Evolutionary conservation across 2,113 vertebrate genomes (phyloP), one percentile per base, ranked within the genome.

Genomic region (Gallinago paraguaiae): DNA sequence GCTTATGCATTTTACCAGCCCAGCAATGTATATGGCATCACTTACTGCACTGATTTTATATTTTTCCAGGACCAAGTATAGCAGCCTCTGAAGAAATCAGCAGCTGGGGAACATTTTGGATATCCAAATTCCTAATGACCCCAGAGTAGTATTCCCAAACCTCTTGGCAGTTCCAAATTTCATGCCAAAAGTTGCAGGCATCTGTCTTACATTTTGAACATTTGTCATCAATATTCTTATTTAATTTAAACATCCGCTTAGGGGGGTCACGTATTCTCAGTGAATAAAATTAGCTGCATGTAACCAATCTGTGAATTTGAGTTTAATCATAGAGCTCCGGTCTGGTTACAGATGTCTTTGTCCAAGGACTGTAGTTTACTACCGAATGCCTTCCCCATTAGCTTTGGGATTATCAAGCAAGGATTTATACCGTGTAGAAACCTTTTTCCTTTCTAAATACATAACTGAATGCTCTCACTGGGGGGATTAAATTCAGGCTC

Each of bases 181-280:
- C 95, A 96, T 96, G 96, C 96, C 96, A 97, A 94, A 97, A 96
- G 70, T 97, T 89, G 46, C 88, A 96, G 91, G 91, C 96, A 97
- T 97, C 95, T 96, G 96, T 96, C 96, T 97, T 94, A 93, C 92
- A 96, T 97, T 97, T 97, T 94, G 91, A 96, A 97, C 96, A 96
- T 96, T 96, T 97, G 93, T 96, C 96, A 96, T 97, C 92, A 96
- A 97, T 97, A 97, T 96, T 97, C 95, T 91, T 93, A 85, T 93
- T 97, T 96, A 97, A 96, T 95, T 97, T 95, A 97, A 97, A 96
- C 96, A 96, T 96, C 95, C 95, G 92, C 93, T 96, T 93, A 82
- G 88, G 94, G 95, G 96, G 96, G 95, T 95, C 96, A 95, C 90
- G 92, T 96, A 96, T 96, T 96, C 95, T 96, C 91, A 84, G 81